Conservation (phyloP, 2,888 invertebrate species). For the Eudiplozoon nipponicum region DNA sequence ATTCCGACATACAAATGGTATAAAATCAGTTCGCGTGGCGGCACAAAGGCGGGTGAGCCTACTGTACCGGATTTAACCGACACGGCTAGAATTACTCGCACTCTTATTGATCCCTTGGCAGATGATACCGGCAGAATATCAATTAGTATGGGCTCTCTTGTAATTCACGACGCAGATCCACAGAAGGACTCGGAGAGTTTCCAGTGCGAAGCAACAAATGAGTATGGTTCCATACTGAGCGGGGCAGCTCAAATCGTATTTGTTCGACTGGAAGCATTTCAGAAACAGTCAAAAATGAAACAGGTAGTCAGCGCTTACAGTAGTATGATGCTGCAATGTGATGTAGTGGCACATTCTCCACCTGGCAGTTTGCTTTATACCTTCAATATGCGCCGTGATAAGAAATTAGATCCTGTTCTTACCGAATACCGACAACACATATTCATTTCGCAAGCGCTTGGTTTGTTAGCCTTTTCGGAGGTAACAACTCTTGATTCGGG, state of each 20-base stretch:
- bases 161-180: constrained; percentile 5
- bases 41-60: too few relatives aligned
- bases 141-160: neutral
- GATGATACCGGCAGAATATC: neutral
- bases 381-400: constrained; percentile 7
- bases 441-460: constrained; percentile 8
- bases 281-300: constrained; percentile 8
- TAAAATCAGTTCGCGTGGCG: too few relatives aligned
- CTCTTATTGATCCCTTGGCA: neutral
- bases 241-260: constrained; percentile 6
- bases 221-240: neutral
- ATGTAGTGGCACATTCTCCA: constrained; percentile 8
- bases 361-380: constrained; percentile 8
- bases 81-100: neutral
- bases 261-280: constrained; percentile 4
- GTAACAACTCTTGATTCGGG: constrained; percentile 36
- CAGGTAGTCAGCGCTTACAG: neutral
- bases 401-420: constrained; percentile 1
- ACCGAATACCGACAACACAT: constrained; percentile 1
- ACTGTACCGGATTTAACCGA: too few relatives aligned
- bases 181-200: neutral
- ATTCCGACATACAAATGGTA: too few relatives aligned
- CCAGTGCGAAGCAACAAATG: constrained; percentile 8
- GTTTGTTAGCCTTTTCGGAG: constrained; percentile 7
- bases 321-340: constrained; percentile 12